These are phyloP conservation scores for Pimpla rufipes DNA, from an alignment of 2,888 invertebrate genomes.

Conservation along the genomic window DNA sequence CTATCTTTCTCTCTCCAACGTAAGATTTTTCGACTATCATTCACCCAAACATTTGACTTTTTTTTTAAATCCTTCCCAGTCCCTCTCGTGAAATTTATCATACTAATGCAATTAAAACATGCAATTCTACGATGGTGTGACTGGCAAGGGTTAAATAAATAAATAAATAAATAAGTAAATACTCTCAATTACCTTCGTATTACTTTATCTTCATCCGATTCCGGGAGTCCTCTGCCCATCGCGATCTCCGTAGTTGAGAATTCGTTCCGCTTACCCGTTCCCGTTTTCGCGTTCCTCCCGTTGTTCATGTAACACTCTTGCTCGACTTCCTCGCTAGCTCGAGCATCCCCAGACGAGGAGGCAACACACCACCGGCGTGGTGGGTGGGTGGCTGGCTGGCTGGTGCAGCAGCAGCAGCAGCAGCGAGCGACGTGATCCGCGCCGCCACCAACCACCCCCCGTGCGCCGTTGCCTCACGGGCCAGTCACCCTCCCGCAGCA, in stretches of 20 bases:
- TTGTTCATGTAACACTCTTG: conserved; percentile 61
- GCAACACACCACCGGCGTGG: conserved; percentile 34
- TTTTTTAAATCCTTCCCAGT: too few species aligned
- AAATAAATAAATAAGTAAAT: too few species aligned
- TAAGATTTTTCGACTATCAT: too few species aligned
- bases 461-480: conserved; percentile 64
- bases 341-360: conserved; percentile 68
- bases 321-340: conserved; percentile 56
- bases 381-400: conserved; percentile 28
- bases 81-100: too few species aligned
- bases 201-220: too few species aligned
- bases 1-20: too few species aligned
- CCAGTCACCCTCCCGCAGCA: conserved; percentile 68
- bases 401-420: conserved; percentile 34
- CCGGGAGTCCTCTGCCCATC: too few species aligned
- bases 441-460: conserved; percentile 61
- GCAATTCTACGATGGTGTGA: too few species aligned
- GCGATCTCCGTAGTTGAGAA: background rate
- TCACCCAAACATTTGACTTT: too few species aligned
- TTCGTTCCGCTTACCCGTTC: background rate
- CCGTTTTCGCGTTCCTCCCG: background rate
- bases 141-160: too few species aligned
- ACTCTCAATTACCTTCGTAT: too few species aligned
- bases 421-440: conserved; percentile 59
- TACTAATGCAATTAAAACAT: too few species aligned